A percentile compares a stretch with the other conserved stretches of the same genome.
Conservation (phyloP, 2,113 vertebrate genomes). For the Cyanistes caeruleus region DNA sequence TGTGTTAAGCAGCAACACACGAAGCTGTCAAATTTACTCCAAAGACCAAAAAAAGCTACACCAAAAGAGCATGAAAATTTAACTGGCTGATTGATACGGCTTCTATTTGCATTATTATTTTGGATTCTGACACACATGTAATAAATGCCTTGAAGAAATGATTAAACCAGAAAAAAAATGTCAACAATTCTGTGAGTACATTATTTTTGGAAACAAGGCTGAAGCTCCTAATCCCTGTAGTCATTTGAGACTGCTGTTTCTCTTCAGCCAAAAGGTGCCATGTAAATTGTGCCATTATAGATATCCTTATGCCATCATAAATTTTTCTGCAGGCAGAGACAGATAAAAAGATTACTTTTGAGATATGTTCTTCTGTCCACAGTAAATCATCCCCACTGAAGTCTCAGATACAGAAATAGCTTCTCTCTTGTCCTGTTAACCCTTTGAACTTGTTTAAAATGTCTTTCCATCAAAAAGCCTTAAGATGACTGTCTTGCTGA, state of each 20-base stretch:
- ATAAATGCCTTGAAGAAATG: background rate
- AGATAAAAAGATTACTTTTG: conserved; percentile 38
- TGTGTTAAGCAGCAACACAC: background rate
- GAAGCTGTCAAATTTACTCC: background rate
- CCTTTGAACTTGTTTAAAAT: background rate
- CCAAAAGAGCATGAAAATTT: background rate
- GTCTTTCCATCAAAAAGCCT: background rate
- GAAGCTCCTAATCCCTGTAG: background rate
- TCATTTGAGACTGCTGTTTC: background rate
- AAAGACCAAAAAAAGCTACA: background rate
- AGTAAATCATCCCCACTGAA: conserved; percentile 29
- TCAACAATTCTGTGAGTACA: background rate
- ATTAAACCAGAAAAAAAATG: background rate
- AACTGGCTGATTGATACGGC: background rate
- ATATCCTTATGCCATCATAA: conserved; percentile 12
- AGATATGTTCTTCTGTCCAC: background rate
- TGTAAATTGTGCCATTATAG: background rate
- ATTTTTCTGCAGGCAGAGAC: conserved; percentile 26
- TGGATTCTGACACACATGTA: background rate
- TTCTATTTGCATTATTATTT: background rate
- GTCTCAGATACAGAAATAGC: background rate
- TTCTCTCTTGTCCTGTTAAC: conserved; percentile 7
- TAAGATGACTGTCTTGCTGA: background rate
- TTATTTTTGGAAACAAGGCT: background rate
- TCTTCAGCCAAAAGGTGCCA: conserved; percentile 7